A percentile compares a stretch with the other conserved stretches of the same genome.
Conservation (phyloP, 2,888 invertebrate genomes). For the Cephus nigrinus region DNA sequence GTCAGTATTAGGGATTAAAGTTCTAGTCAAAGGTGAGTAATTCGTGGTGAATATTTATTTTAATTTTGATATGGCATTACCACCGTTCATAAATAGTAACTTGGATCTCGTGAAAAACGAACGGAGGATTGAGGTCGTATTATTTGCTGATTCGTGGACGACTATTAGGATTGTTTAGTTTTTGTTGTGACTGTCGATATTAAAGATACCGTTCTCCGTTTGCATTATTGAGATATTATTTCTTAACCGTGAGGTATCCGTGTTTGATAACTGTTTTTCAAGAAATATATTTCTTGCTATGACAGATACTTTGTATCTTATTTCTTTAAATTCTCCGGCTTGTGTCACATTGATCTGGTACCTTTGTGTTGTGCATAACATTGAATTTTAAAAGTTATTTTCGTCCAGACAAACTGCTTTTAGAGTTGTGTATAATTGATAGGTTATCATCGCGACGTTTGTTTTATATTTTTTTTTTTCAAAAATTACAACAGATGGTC, state of each 20-base stretch:
- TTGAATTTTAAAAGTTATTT: background rate
- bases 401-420: background rate
- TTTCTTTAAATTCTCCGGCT: background rate
- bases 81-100: background rate
- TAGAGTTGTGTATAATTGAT: background rate
- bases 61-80: background rate
- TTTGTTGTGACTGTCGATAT: background rate
- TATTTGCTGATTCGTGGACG: background rate
- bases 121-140: background rate
- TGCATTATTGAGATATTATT: background rate
- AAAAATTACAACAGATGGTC: background rate
- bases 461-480: background rate
- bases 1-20: background rate
- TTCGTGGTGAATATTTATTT: background rate
- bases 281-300: background rate
- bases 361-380: background rate
- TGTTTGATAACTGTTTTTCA: background rate
- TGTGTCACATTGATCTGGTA: background rate
- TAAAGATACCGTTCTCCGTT: background rate
- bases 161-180: background rate
- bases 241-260: background rate
- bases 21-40: background rate
- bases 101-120: background rate
- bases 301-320: background rate
- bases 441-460: background rate